Percentiles rank a stretch among this genome's conserved stretches.
phyloP scores from a whole-genome alignment of 1,140 invertebrate species.

The Philopotamus ludificatus region DNA sequence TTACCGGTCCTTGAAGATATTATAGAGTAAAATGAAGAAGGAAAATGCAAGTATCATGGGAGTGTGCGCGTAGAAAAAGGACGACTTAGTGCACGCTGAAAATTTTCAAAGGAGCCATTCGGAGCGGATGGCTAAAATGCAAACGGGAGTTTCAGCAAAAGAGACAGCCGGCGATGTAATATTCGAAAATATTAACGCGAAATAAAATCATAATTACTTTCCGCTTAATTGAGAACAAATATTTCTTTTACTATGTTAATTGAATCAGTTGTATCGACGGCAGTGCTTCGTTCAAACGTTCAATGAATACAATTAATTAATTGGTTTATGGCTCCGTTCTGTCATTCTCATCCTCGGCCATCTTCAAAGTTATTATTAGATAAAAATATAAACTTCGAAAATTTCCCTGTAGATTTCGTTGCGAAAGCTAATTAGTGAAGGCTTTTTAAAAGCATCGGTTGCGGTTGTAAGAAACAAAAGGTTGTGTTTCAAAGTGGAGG shows the following conservation, averaged over 20 bases:
- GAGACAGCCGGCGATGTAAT: not conserved
- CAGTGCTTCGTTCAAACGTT: no score
- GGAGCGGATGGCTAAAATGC: not conserved
- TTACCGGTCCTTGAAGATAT: constrained; percentile 26
- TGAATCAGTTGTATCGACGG: no score
- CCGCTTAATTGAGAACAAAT: no score
- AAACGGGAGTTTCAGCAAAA: no score
- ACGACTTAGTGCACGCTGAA: not conserved
- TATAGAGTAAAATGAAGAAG: constrained; percentile 27
- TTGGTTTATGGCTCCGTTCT: no score
- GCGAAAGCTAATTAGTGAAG: constrained; percentile 37
- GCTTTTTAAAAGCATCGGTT: constrained; percentile 38
- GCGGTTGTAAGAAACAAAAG: constrained; percentile 23
- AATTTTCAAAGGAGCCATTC: constrained; percentile 1
- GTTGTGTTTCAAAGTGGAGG: constrained; percentile 10
- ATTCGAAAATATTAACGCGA: no score
- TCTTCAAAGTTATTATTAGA: not conserved
- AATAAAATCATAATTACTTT: not conserved
- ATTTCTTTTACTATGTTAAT: no score
- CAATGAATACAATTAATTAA: no score
- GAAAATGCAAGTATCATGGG: constrained; percentile 25
- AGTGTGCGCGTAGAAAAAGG: constrained; percentile 15
- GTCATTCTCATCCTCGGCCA: no score
- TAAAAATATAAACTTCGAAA: not conserved
- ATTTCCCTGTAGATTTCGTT: constrained; percentile 1